Evolutionary conservation across 2,113 vertebrate species (phyloP), one percentile per base, ranked within the genome.

Genomic region (Eurystomus gularis): DNA sequence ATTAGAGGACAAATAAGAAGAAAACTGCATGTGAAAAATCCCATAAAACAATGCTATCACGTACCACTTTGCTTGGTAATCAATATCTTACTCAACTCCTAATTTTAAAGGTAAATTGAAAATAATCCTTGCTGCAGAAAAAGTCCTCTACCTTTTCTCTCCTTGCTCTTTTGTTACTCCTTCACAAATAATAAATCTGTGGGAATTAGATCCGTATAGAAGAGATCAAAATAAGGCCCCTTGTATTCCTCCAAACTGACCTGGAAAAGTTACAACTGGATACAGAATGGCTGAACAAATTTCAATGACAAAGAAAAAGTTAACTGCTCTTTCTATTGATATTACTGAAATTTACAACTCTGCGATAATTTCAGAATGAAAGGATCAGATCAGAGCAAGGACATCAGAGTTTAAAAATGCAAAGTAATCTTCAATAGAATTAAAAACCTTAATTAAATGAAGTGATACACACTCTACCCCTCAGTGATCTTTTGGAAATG

Each of bases 401-500:
- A 77, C 48, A 77, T 61, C 48, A 68, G 33, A 77, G 39, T 69
- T 94, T 70, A 66, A 76, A 91, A 91, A 88, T 61, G 58, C 44
- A 72, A 65, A 79, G 40, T 55, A 65, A 89, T 81, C 75, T 86
- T 69, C 52, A 60, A 54, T 3, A 88, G 54, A 91, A 96, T 88
- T 93, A 90, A 76, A 82, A 81, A 13, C 25, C 33, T 6, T 18
- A 83, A 95, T 95, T 90, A 86, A 86, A 81, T 91, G 31, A 91
- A 95, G 57, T 68, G 71, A 60, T 28, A 7, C 2, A 75, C 44
- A 46, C 21, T 54, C 33, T 73, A 58, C 9, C 54, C 29, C 57
- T 51, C 68, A 17, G 39, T 48, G 66, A 61, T 51, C 73, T 24
- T 72, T 26, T 68, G 58, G 46, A 80, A 94, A n/a, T 5, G 15